A percentile compares a stretch with the other conserved stretches of the same genome.
phyloP scores from a whole-genome alignment of 1,140 invertebrate species.

The Bombus balteatus region DNA sequence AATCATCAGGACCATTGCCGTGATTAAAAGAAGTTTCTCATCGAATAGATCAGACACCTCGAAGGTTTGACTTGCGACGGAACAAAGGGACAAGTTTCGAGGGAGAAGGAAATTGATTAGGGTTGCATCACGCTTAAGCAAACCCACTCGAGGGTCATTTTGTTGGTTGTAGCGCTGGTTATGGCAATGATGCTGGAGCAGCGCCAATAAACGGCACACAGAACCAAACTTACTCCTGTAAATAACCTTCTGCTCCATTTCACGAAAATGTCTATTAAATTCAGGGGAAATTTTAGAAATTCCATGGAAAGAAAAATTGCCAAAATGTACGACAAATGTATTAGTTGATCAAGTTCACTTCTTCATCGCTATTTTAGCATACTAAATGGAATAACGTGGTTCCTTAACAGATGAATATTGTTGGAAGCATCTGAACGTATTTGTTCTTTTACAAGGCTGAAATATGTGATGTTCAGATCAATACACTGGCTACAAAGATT shows the following conservation, averaged over 20 bases:
- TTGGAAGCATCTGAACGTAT: too few relatives aligned
- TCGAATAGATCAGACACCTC: conserved; percentile 31
- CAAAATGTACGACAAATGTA: background rate
- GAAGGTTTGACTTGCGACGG: background rate
- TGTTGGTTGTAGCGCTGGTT: conserved; percentile 1
- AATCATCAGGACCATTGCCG: background rate
- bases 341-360: too few relatives aligned
- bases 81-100: background rate
- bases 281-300: background rate
- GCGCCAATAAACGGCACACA: conserved; percentile 59
- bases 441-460: too few relatives aligned
- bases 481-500: too few relatives aligned
- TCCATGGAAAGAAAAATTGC: background rate
- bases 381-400: too few relatives aligned
- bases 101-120: conserved; percentile 65
- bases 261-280: background rate
- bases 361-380: too few relatives aligned
- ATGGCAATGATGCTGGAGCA: conserved; percentile 24
- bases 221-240: conserved; percentile 50
- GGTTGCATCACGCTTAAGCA: conserved; percentile 45
- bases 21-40: conserved; percentile 42
- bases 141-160: conserved; percentile 29
- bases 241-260: conserved; percentile 55
- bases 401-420: too few relatives aligned
- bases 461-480: too few relatives aligned